phyloP scores from a whole-genome alignment of 2,888 invertebrate genomes.

The Hedya salicella region DNA sequence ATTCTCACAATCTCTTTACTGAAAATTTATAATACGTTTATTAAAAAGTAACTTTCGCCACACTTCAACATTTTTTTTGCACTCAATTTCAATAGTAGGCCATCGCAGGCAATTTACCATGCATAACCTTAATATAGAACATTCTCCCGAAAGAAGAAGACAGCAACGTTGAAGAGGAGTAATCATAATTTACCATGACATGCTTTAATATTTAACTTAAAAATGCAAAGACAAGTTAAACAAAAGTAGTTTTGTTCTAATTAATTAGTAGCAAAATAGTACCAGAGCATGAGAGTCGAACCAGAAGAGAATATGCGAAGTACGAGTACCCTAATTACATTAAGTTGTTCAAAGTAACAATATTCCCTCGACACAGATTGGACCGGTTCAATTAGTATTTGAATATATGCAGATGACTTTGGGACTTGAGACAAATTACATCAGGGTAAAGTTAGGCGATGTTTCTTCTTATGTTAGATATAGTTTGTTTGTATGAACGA shows the following conservation, averaged over 20 bases:
- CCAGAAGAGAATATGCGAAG: background rate
- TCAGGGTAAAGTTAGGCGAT: background rate
- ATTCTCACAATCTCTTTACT: background rate
- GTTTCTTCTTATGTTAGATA: background rate
- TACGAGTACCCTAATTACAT: background rate
- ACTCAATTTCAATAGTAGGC: too few species aligned
- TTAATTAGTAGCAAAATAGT: too few species aligned
- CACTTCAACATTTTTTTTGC: too few species aligned
- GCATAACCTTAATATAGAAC: too few species aligned
- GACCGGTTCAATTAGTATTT: conserved; percentile 8
- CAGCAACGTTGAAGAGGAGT: too few species aligned
- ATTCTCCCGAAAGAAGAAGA: too few species aligned
- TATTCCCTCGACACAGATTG: conserved; percentile 1
- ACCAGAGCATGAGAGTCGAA: too few species aligned
- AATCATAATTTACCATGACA: too few species aligned
- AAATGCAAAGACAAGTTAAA: too few species aligned
- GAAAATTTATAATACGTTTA: background rate
- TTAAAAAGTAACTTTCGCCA: background rate
- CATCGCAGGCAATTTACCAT: too few species aligned
- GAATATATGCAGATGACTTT: conserved; percentile 23
- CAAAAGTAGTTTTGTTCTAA: too few species aligned
- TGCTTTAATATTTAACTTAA: too few species aligned
- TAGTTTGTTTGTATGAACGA: background rate
- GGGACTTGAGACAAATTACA: conserved; percentile 24
- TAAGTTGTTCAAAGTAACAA: conserved; percentile 8